phyloP scores from a whole-genome alignment of 2,797 vertebrate species.

The Microcaecilia unicolor region DNA sequence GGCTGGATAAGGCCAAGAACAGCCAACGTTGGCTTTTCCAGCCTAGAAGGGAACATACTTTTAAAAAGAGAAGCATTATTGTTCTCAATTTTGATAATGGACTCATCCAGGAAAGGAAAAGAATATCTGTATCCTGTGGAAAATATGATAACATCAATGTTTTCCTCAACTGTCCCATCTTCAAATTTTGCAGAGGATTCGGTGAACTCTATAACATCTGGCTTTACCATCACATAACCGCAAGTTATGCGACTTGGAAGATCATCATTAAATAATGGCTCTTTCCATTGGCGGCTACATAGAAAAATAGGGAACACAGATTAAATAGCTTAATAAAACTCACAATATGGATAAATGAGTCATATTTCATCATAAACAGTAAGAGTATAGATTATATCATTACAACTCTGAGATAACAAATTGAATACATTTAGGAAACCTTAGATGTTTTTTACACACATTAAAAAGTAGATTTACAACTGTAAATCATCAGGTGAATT shows the following conservation, averaged over 20 bases:
- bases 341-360: too few species aligned
- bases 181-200: slow-evolving; percentile 58
- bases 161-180: slow-evolving; percentile 53
- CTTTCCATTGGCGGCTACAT: slow-evolving; percentile 24
- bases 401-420: too few species aligned
- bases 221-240: slow-evolving; percentile 60
- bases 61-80: slow-evolving; percentile 59
- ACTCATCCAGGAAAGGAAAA: slow-evolving; percentile 65
- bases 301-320: too few species aligned
- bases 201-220: slow-evolving; percentile 56
- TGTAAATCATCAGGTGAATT: too few species aligned
- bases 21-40: slow-evolving; percentile 58
- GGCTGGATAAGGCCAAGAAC: slow-evolving; percentile 58
- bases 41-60: slow-evolving; percentile 51
- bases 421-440: too few species aligned
- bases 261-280: slow-evolving; percentile 58
- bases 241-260: slow-evolving; percentile 63
- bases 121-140: slow-evolving; percentile 62
- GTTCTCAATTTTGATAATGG: slow-evolving; percentile 25
- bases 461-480: too few species aligned
- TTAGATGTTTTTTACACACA: too few species aligned
- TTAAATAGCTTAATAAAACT: too few species aligned
- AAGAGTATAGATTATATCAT: too few species aligned
- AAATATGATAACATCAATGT: slow-evolving; percentile 67
- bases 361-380: too few species aligned